Evolutionary conservation across 2,113 vertebrate genomes (phyloP), one percentile per base, ranked within the genome.

Genomic region (Oreocharis arfaki): DNA sequence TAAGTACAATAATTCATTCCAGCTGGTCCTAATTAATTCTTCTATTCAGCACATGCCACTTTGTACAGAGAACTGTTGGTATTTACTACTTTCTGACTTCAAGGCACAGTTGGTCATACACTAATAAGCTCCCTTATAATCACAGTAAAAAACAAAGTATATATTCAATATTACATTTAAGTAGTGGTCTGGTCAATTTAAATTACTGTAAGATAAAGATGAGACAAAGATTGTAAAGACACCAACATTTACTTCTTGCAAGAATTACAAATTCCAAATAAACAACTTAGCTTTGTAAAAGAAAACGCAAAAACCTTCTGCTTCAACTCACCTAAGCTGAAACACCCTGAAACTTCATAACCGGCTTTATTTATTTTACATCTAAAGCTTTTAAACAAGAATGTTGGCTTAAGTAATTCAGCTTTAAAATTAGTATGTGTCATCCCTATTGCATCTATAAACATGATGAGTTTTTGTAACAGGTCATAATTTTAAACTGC

Each of bases 11-110:
- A 92, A 92, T 82, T 89, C 50, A 28, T 90, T 94, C 87, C 88
- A 74, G 69, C 57, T 94, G 89, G 71, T 94, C 47, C 77, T 67
- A 92, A 95, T 87, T 93, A 95, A 88, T 67, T 93, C 32, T 60
- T 53, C 55, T 83, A 61, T 74, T 91, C 87, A 83, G 61, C 74
- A 87, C 77, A 95, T 33, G 42, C n/a, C 55, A 70, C 61, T 84
- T 74, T 42, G 35, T 46, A 61, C 41, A 56, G 47, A 90, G 33
- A 87, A 82, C 70, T 64, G 52, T 61, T 84, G 28, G 22, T 73
- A 87, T 93, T 91, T 82, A 84, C 69, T 68, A 37, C 59, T 84
- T 85, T 93, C 61, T 89, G 63, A 85, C 56, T 89, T 85, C 23
- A 69, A 88, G 57, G 33, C 71, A 70, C 75, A 88, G 37, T 42